phyloP scores from a whole-genome alignment of 2,113 vertebrate species.

The Haemorhous mexicanus region DNA sequence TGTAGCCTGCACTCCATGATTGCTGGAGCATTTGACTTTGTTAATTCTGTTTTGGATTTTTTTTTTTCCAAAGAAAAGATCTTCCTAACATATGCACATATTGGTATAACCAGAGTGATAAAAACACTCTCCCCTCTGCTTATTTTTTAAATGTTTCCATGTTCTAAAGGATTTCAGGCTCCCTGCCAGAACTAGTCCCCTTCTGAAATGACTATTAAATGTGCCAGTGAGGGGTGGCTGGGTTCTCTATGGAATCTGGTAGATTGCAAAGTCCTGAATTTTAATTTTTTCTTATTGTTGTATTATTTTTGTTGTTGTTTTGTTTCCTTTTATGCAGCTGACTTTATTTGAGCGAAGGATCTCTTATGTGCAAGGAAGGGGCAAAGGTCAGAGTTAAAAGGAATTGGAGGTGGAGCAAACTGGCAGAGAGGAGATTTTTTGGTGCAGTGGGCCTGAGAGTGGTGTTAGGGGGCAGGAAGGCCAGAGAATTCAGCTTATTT shows the following conservation, averaged over 20 bases:
- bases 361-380: background rate
- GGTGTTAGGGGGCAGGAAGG: background rate
- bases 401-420: background rate
- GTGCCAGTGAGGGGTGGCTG: background rate
- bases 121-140: background rate
- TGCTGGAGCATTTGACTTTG: background rate
- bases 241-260: background rate
- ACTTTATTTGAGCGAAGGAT: background rate
- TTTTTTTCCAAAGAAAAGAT: background rate
- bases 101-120: background rate
- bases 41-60: background rate
- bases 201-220: background rate
- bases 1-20: background rate
- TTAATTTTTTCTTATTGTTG: background rate
- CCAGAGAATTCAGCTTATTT: background rate
- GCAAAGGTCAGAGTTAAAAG: background rate
- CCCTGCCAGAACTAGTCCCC: background rate
- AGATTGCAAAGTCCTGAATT: background rate
- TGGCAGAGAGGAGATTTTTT: background rate
- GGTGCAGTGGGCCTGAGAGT: background rate
- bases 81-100: background rate
- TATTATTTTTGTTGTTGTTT: background rate
- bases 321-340: background rate
- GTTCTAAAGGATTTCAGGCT: background rate
- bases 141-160: background rate